Percentiles rank a stretch among this genome's conserved stretches.
Conservation (phyloP, 2,888 invertebrate species). For the Gari tellinella region DNA sequence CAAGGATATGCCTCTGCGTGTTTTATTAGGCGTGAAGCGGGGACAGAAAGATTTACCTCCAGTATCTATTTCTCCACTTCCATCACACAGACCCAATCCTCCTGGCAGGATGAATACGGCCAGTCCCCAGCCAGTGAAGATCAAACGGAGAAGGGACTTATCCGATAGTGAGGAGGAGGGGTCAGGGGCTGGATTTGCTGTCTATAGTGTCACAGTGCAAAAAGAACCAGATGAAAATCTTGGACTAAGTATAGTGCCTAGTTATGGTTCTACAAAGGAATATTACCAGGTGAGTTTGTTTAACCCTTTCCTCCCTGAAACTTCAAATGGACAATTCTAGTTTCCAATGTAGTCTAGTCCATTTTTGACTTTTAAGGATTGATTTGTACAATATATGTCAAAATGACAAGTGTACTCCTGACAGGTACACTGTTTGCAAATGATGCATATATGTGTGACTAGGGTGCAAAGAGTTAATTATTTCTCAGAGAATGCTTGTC, state of each 20-base stretch:
- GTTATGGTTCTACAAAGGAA: constrained; percentile 75
- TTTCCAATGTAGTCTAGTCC: no score
- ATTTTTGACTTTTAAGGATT: no score
- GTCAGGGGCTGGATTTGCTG: constrained; percentile 61
- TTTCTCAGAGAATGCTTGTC: no score
- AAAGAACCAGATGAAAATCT: constrained; percentile 73
- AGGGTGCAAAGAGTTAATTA: no score
- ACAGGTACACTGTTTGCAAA: no score
- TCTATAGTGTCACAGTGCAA: constrained; percentile 66
- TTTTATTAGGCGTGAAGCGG: constrained; percentile 71
- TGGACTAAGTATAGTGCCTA: constrained; percentile 80
- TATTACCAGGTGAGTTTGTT: constrained; percentile 76
- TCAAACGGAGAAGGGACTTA: constrained; percentile 24
- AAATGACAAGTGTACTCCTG: no score
- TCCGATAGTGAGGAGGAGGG: constrained; percentile 67
- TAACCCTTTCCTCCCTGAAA: no score
- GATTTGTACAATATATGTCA: no score
- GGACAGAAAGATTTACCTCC: constrained; percentile 55
- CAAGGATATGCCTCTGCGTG: constrained; percentile 89
- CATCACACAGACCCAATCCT: neutral
- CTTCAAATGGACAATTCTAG: no score
- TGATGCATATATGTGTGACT: no score
- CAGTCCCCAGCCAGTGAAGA: constrained; percentile 11
- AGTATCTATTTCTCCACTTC: constrained; percentile 46
- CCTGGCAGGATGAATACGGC: neutral